Evolutionary conservation across 1,140 invertebrate species (phyloP), one percentile per base, ranked within the genome.

Genomic region (Luehdorfia chinensis): DNA sequence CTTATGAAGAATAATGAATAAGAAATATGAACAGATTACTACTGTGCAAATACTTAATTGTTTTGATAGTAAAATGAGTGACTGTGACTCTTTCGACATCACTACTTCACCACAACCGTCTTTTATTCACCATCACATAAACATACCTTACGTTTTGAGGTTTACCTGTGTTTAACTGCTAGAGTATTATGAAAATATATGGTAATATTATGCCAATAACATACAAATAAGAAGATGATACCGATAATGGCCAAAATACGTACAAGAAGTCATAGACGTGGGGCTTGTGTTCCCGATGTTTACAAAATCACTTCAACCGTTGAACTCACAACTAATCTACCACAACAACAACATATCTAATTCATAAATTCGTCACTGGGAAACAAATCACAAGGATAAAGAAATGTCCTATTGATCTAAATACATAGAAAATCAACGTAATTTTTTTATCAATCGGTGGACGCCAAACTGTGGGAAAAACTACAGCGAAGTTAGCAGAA

Each of bases 401-500:
- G 27, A 51, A 74, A 58, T 62, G 62, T 74, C 56, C 58, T 73
- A 71, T 72, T 75, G 64, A 75, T 81, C 71, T 84, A 80, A 84
- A 75, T 81, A 76, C 75, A 81, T 75, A 81, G 69, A 75, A 84
- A 83, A 72, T 59, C 57, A 68, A 53, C 59, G 57, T 64, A 72
- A 64, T 55, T 74, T 77, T 78, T 74, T 75, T 72, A 67, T 67
- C 70, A 74, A 70, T 79, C 65, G 74, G 77, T 80, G 65, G 81
- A 85, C 81, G 81, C 81, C 75, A 85, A 85, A 84, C 79, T 85
- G 79, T 75, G 77, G 77, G 79, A 84, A 85, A 81, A 84, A 85
- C 79, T 85, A 81, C 69, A 65, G 64, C 61, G 79, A 85, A 84
- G 75, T 75, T 81, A 69, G 79, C 56, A 48, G 54, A 66, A 61